These are phyloP conservation scores for Sepioteuthis lessoniana DNA, from an alignment of 2,888 invertebrate species.

Conservation along the genomic window DNA sequence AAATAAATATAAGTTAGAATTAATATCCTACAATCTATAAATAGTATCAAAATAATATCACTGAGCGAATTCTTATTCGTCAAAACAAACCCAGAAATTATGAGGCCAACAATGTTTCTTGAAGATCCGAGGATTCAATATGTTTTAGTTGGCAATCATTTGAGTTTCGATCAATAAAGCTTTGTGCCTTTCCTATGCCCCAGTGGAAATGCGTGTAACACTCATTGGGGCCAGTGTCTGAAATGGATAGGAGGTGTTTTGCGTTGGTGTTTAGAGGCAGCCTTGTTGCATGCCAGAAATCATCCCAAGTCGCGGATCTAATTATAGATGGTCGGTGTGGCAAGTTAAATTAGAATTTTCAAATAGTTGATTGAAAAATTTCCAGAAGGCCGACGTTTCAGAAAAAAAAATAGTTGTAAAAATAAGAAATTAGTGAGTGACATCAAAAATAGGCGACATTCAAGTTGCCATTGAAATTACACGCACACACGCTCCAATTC, in stretches of 20 bases:
- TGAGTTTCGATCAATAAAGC: neutral
- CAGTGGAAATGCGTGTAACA: neutral
- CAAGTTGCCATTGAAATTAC: neutral
- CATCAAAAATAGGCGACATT: neutral
- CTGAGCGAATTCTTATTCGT: too few relatives aligned
- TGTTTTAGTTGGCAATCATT: neutral
- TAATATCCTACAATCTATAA: too few relatives aligned
- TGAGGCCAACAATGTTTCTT: neutral
- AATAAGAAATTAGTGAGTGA: neutral
- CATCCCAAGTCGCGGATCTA: neutral
- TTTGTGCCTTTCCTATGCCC: neutral
- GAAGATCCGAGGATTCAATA: neutral
- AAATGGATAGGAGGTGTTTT: neutral
- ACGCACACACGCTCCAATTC: neutral
- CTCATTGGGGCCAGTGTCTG: neutral
- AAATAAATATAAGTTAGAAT: too few relatives aligned
- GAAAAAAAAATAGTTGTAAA: neutral
- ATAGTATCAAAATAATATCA: too few relatives aligned
- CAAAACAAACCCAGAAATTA: neutral
- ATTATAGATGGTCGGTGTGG: neutral
- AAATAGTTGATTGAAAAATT: neutral
- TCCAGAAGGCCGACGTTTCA: neutral
- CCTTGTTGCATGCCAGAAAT: neutral
- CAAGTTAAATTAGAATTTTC: slow-evolving; percentile 6
- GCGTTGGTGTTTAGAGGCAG: neutral